Conservation (phyloP, 2,888 invertebrate species). For the Melinaea marsaeus region DNA sequence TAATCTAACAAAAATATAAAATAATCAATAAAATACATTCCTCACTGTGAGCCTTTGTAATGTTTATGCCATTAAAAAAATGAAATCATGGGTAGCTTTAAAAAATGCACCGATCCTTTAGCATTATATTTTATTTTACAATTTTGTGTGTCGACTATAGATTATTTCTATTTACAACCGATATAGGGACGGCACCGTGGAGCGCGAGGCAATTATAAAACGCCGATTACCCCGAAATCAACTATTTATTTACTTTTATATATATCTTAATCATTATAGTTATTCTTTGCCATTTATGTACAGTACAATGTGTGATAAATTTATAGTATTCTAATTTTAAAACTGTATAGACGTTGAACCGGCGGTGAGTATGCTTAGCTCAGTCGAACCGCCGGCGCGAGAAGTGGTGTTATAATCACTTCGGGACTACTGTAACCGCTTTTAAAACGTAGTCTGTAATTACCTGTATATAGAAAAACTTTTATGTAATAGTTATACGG, state of each 20-base stretch:
- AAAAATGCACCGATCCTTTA: not conserved
- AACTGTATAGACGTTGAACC: slow-evolving; percentile 40
- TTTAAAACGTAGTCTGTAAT: slow-evolving; percentile 57
- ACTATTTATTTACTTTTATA: slow-evolving; percentile 28
- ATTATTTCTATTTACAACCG: slow-evolving; percentile 14
- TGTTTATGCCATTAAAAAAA: not conserved
- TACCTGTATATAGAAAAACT: slow-evolving; percentile 57
- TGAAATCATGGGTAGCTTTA: not conserved
- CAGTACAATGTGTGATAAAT: slow-evolving; percentile 69
- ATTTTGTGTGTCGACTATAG: not conserved
- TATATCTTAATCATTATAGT: slow-evolving; percentile 27
- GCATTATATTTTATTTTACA: not conserved
- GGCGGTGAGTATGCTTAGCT: slow-evolving; percentile 47
- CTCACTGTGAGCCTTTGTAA: slow-evolving; percentile 9
- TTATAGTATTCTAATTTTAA: slow-evolving; percentile 35
- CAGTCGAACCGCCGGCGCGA: slow-evolving; percentile 40
- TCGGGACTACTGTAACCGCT: slow-evolving; percentile 51
- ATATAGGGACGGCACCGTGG: slow-evolving; percentile 30
- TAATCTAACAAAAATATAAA: not conserved
- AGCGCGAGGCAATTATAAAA: slow-evolving; percentile 17
- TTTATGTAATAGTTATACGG: slow-evolving; percentile 44
- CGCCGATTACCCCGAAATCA: slow-evolving; percentile 22
- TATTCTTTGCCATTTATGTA: slow-evolving; percentile 65
- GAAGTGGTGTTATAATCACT: slow-evolving; percentile 74
- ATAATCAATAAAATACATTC: slow-evolving; percentile 16